Base-by-base conservation (phyloP, 1,140 invertebrate species). In the Leptinotarsa lineolata region DNA sequence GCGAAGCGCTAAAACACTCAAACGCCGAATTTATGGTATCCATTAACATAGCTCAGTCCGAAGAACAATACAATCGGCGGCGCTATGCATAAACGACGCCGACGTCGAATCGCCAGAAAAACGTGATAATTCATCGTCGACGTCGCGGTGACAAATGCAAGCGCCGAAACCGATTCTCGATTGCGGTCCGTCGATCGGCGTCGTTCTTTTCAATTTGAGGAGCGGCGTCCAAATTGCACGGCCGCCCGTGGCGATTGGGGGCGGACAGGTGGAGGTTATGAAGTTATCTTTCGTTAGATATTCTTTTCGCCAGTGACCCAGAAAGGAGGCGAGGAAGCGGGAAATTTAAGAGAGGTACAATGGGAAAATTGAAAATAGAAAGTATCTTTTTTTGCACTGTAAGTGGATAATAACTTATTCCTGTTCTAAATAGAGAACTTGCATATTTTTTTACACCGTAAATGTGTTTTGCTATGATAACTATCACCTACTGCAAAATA, bases 1-100 rank as follows among this genome's bases (percentile, higher is more conserved):
- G 48, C 48, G 48, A 54, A 54, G 48, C 48, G 48, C 48, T 54
- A 54, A 54, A 75, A 69, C 70, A 24, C 18, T 71, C 61, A 75
- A 72, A 75, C 72, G 67, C 70, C 22, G 44, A 59, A 75, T 75
- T 75, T 75, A 75, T 72, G 74, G 72, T 58, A 66, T 67, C 71
- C 74, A 75, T 75, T 72, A 75, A 68, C 74, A 72, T 72, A 72
- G 72, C 70, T 65, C 71, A 54, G 59, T 58, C 64, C 68, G 71
- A 75, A 75, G 74, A 75, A 75, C 70, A 75, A 72, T 75, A 70
- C 67, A 72, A 72, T 69, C 67, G 73, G 61, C 16, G 15, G 21
- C 24, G 48, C 48, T 54, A 15, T 54, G 48, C 48, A 54, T 54
- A 18, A 54, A 54, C 48, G 48, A 15, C 48, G 48, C 15, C 48